Base-by-base conservation (phyloP, 2,888 invertebrate species). In the Stramonita haemastoma region DNA sequence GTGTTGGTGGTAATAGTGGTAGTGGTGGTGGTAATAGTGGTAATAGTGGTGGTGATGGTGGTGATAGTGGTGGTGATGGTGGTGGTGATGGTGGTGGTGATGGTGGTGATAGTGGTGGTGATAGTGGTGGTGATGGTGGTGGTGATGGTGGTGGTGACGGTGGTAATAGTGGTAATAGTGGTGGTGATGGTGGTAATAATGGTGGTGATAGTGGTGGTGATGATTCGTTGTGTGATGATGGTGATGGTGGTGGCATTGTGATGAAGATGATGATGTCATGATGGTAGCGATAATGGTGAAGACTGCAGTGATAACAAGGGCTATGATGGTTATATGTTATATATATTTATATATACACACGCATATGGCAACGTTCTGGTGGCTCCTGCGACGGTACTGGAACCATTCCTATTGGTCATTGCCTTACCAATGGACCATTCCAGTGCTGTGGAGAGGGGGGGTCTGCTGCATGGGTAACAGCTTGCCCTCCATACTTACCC, bases 101-200 rank as follows among this genome's bases (percentile, higher is more conserved):
- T 15, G 81, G 36, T 46, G 60, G 46, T 57, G 81, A 36, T 81
- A 34, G 88, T 87, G 57, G 73, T 77, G 11, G 83, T 8, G 73
- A 46, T 87, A 77, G 22, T 87, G 73, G 46, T 87, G 36, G 36
- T 56, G 70, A 81, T 88, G 34, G 57, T 32, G 73, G 73, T 87
- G 73, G 73, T 87, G 73, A 36, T 73, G 73, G 87, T 73, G 73
- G 87, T 73, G 73, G 46, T 87, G 73, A 34, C 70, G 36, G 26
- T n/a, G 46, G 36, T 81, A 79, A 79, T 81, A 79, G 81, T 81
- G 57, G 81, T 81, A 79, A 79, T 66, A 13, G 13, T 66, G 66
- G 66, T 66, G 13, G 66, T 13, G 13, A 26, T 66, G 13, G 13
- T 66, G 66, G 13, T 66, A 13, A 66, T 6, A 13, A 26, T 13